A percentile compares a stretch with the other conserved stretches of the same genome.
phyloP scores from a whole-genome alignment of 2,113 vertebrate species.

The Forbesichthys papilliferus region DNA sequence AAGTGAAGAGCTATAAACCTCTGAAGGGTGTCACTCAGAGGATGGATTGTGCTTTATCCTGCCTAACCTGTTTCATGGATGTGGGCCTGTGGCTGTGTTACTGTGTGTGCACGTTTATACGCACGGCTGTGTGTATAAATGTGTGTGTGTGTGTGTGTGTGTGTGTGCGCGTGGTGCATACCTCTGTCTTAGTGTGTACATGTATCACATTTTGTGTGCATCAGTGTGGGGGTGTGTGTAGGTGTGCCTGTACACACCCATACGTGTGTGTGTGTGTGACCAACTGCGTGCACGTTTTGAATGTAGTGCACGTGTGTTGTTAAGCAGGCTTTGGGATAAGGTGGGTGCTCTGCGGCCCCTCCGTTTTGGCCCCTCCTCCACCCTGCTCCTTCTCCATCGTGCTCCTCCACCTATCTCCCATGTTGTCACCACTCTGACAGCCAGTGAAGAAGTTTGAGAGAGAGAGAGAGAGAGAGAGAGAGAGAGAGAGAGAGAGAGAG shows the following conservation, averaged over 20 bases:
- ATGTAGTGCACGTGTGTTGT: too few species aligned
- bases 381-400: constrained; percentile 30
- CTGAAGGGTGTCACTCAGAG: constrained; percentile 46
- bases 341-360: too few species aligned
- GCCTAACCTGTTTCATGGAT: constrained; percentile 42
- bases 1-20: constrained; percentile 34
- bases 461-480: constrained; percentile 27
- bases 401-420: constrained; percentile 45
- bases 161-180: neutral
- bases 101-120: constrained; percentile 6
- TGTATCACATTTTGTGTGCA: neutral
- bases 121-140: constrained; percentile 9
- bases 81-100: neutral
- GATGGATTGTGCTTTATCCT: constrained; percentile 52
- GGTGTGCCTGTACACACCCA: constrained; percentile 1
- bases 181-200: neutral
- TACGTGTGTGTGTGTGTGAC: too few species aligned
- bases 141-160: neutral
- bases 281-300: too few species aligned
- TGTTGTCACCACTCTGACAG: constrained; percentile 58
- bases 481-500: constrained; percentile 31
- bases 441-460: constrained; percentile 38
- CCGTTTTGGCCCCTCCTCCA: too few species aligned
- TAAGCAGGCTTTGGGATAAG: too few species aligned
- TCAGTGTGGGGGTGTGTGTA: neutral